Evolutionary conservation across 2,888 invertebrate species (phyloP).

Genomic region (Drosophila falleni): DNA sequence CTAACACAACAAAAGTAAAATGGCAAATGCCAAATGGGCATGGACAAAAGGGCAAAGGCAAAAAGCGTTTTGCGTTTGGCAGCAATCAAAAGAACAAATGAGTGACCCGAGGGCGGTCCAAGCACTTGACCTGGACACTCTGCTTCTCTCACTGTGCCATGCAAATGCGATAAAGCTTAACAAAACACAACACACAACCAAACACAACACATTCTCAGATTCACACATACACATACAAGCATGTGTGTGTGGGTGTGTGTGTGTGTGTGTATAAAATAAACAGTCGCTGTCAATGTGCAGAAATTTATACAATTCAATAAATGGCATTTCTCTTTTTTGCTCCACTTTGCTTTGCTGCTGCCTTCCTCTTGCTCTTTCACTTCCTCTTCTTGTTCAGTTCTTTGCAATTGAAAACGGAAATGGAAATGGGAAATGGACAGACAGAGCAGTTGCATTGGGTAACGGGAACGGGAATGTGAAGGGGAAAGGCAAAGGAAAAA

Average conservation of each 20-base stretch:
- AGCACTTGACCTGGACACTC: conserved; percentile 64
- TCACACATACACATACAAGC: conserved; percentile 18
- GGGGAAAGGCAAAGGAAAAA: conserved; percentile 62
- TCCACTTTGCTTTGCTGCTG: conserved; percentile 25
- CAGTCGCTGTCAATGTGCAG: conserved; percentile 74
- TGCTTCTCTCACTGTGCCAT: conserved; percentile 56
- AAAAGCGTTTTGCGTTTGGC: conserved; percentile 66
- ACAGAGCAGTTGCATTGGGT: conserved; percentile 38
- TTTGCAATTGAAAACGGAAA: conserved; percentile 75
- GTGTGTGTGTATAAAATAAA: conserved; percentile 69
- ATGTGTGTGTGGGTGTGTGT: conserved; percentile 28
- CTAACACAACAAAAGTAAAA: conserved; percentile 76
- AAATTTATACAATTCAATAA: conserved; percentile 83
- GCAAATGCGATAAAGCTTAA: conserved; percentile 77
- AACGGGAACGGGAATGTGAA: conserved; percentile 8
- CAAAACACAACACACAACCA: conserved; percentile 54
- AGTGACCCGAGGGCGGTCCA: conserved; percentile 70
- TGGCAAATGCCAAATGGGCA: conserved; percentile 23
- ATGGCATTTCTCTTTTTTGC: conserved; percentile 70
- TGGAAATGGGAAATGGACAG: conserved; percentile 55
- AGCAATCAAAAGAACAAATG: conserved; percentile 78
- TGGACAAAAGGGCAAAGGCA: conserved; percentile 51
- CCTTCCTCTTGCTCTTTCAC: conserved; percentile 19
- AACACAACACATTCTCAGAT: conserved; percentile 13
- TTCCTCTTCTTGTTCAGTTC: conserved; percentile 31